Conservation (phyloP, 2,113 vertebrate species). For the Cichladusa arquata region DNA sequence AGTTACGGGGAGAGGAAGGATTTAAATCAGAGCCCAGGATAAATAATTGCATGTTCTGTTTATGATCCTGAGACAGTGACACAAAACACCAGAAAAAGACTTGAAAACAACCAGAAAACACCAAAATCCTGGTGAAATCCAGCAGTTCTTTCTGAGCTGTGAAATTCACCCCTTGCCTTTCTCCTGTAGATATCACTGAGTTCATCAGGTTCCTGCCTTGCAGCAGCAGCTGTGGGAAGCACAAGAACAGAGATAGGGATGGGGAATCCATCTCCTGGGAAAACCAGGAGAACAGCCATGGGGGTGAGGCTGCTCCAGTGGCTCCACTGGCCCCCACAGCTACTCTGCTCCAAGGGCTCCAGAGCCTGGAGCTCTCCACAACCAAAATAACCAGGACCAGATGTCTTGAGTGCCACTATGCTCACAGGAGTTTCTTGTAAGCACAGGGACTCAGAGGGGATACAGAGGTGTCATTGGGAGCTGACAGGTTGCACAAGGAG, state of each 20-base stretch:
- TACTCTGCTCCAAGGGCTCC: not conserved
- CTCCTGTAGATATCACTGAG: not conserved
- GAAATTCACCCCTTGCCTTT: not conserved
- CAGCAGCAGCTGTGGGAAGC: not conserved
- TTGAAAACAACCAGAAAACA: not conserved
- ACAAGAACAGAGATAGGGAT: rapidly evolving
- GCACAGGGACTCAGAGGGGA: not conserved
- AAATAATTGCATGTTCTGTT: not conserved
- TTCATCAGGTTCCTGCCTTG: not conserved
- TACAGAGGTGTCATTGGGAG: not conserved
- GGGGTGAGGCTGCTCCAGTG: rapidly evolving
- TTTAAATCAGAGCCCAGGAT: not conserved
- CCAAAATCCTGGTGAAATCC: not conserved
- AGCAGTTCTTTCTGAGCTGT: not conserved
- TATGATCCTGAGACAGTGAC: not conserved
- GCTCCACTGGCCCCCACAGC: rapidly evolving
- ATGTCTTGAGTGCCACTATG: not conserved
- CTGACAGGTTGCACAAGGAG: not conserved
- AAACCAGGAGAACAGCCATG: not conserved
- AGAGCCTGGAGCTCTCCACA: not conserved
- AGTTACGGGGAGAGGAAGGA: not conserved
- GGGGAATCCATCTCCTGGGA: not conserved
- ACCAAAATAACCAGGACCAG: not conserved
- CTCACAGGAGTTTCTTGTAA: not conserved
- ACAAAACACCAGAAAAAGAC: not conserved